Evolutionary conservation across 2,888 invertebrate species (phyloP).

Genomic region (Eupithecia vulgata): DNA sequence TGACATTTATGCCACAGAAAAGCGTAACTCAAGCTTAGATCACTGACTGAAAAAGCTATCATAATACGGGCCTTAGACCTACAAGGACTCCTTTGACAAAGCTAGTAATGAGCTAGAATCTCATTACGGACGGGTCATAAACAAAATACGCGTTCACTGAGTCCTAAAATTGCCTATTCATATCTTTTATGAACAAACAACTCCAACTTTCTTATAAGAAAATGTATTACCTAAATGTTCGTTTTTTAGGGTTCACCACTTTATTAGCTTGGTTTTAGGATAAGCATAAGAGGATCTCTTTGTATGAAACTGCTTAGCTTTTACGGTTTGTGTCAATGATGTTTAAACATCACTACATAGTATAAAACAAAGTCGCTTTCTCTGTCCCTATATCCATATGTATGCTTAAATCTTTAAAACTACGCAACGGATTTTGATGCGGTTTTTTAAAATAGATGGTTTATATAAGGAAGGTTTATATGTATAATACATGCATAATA

Average conservation of each 20-base stretch:
- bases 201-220: constrained; percentile 34
- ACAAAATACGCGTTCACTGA: constrained; percentile 22
- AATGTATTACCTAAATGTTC: constrained; percentile 11
- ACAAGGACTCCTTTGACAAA: constrained; percentile 18
- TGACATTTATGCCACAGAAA: no score
- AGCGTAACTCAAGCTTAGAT: no score
- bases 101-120: constrained; percentile 18
- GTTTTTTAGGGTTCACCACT: constrained; percentile 7
- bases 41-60: no score
- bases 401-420: no score
- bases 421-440: no score
- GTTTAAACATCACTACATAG: no score
- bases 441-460: no score
- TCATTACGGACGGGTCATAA: constrained; percentile 20
- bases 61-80: background rate
- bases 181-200: constrained; percentile 36
- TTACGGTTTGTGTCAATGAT: background rate
- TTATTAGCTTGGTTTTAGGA: constrained; percentile 3
- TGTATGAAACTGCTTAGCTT: background rate
- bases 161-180: constrained; percentile 35
- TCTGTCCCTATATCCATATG: no score
- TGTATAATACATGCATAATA: no score
- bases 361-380: no score
- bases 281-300: background rate
- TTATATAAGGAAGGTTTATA: no score